phyloP scores from a whole-genome alignment of 1,140 invertebrate genomes.

The Mylabris phalerata region DNA sequence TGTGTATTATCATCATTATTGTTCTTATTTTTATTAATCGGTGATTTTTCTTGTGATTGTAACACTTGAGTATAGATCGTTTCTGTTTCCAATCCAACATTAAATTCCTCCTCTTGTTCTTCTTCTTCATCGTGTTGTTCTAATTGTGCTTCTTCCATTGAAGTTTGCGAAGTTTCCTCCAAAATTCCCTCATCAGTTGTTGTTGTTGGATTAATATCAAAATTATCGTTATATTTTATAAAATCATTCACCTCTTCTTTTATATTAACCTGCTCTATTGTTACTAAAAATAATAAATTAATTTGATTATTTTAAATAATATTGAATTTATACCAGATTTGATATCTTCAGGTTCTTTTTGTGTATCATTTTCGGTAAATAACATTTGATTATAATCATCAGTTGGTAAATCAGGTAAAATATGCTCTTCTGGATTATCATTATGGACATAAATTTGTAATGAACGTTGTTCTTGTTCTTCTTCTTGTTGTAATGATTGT shows the following conservation, averaged over 20 bases:
- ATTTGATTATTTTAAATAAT: too few species aligned
- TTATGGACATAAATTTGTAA: constrained; percentile 1
- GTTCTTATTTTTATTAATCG: not conserved
- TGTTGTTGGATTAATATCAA: too few species aligned
- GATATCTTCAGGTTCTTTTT: constrained; percentile 4
- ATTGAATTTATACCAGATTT: not conserved
- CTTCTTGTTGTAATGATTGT: not conserved
- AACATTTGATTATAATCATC: too few species aligned
- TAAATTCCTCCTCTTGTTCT: constrained; percentile 3
- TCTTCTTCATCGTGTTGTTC: not conserved
- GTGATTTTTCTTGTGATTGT: not conserved
- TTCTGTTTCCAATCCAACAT: not conserved
- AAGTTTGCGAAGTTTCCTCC: too few species aligned
- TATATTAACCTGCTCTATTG: not conserved
- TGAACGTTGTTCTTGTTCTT: constrained; percentile 1
- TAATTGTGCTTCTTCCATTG: too few species aligned
- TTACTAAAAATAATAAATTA: not conserved
- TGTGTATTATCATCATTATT: not conserved
- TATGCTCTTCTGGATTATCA: constrained; percentile 1
- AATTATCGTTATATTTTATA: too few species aligned
- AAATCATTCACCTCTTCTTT: too few species aligned
- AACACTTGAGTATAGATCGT: not conserved
- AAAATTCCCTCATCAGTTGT: too few species aligned
- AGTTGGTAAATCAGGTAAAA: constrained; percentile 3
- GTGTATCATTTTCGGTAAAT: too few species aligned